Evolutionary conservation across 2,888 invertebrate species (phyloP), one percentile per base, ranked within the genome.

Genomic region (Epirrita christyi): DNA sequence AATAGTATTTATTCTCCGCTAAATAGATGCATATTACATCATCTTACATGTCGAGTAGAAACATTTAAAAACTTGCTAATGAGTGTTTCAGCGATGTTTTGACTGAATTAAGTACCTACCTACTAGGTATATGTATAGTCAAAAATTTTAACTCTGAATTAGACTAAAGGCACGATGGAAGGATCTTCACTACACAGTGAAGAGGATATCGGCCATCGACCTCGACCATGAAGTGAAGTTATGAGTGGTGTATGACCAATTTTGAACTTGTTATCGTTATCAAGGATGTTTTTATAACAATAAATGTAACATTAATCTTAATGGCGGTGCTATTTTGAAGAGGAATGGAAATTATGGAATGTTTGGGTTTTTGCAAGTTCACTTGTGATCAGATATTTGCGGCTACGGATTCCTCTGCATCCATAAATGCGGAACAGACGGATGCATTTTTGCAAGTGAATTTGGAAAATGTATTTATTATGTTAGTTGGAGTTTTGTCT

Each of bases 281-380:
- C 64, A 69, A 68, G 63, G 59, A 70, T 67, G 67, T 73, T 66
- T 67, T 63, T 66, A 65, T 63, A 65, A 11, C 37, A 48, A 70
- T 70, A 71, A 72, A 72, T 70, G 65, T 73, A 70, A 69, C 43
- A 73, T 66, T 79, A 79, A 81, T 78, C 81, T 80, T 76, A 80
- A 85, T 78, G 87, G 87, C 78, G 90, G 90, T 91, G 90, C 90
- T 91, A 91, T 89, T 86, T 82, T 84, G 60, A 80, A 83, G 82
- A 80, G 76, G 78, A 88, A 47, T 21, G n/a, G n/a, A 21, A 84
- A 85, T 71, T 85, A 81, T 81, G 77, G 76, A 76, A 74, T 74
- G 76, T 72, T 72, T 73, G 68, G 71, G 64, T 47, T 69, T 77
- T 81, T 75, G 80, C 68, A 66, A 72, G 76, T 80, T 75, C 71